Evolutionary conservation across 2,797 vertebrate species (phyloP).

Genomic region (Falco concolor): DNA sequence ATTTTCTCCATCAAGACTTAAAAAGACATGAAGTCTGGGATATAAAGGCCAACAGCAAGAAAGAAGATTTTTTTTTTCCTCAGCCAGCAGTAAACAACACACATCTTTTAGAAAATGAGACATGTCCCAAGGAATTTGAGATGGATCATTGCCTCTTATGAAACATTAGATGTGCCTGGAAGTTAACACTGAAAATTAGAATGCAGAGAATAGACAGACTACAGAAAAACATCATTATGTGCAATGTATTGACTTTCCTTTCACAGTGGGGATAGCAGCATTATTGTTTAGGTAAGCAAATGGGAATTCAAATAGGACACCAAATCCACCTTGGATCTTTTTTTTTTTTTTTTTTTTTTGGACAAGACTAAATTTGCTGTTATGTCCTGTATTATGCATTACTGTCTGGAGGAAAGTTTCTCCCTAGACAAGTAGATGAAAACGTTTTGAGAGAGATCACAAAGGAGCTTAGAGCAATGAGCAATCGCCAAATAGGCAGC

Average conservation of each 20-base stretch:
- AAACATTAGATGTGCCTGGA: constrained; percentile 57
- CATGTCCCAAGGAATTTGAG: constrained; percentile 55
- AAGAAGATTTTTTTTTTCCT: not conserved
- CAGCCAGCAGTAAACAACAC: constrained; percentile 47
- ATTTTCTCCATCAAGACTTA: not conserved
- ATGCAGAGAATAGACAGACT: constrained; percentile 41
- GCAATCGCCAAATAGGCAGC: not conserved
- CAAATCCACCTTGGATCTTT: not conserved
- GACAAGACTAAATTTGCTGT: constrained; percentile 6
- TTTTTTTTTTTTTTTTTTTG: not conserved
- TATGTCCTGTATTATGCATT: constrained; percentile 23
- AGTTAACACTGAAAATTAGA: constrained; percentile 56
- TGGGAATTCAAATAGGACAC: constrained; percentile 21
- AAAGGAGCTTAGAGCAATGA: constrained; percentile 34
- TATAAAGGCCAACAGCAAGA: constrained; percentile 1
- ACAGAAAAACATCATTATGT: constrained; percentile 40
- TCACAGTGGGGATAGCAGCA: not conserved
- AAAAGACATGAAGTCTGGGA: not conserved
- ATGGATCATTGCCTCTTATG: constrained; percentile 66
- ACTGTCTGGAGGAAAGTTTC: constrained; percentile 29
- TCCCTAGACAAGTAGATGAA: constrained; percentile 4
- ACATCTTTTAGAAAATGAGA: constrained; percentile 51
- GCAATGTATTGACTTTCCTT: not conserved
- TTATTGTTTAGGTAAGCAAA: constrained; percentile 34
- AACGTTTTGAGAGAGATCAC: constrained; percentile 33